These are phyloP conservation scores for Ostrea denselamellosa DNA, from an alignment of 1,140 invertebrate genomes.

Conservation along the genomic window DNA sequence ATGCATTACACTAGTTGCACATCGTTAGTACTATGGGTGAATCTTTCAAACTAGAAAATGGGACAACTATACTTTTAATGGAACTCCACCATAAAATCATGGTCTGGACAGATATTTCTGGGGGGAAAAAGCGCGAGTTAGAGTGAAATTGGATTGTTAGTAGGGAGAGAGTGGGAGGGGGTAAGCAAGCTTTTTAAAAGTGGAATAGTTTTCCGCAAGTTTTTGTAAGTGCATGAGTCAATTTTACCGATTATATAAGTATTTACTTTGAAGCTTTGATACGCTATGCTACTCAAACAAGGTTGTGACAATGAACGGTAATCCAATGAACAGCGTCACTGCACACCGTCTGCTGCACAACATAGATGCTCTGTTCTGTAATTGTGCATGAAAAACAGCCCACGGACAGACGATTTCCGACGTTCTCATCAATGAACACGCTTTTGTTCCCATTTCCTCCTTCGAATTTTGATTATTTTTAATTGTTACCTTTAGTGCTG, in stretches of 20 bases:
- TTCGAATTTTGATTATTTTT: background rate
- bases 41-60: too few species aligned
- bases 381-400: constrained; percentile 24
- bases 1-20: too few species aligned
- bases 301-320: background rate
- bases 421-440: constrained; percentile 14
- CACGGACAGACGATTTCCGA: background rate
- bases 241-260: background rate
- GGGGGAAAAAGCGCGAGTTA: too few species aligned
- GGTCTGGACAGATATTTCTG: too few species aligned
- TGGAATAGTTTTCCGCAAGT: background rate
- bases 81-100: too few species aligned
- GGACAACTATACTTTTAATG: too few species aligned
- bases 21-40: too few species aligned
- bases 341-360: background rate
- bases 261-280: background rate
- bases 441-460: constrained; percentile 12
- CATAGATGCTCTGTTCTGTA: constrained; percentile 14
- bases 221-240: background rate
- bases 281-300: background rate
- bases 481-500: background rate
- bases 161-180: too few species aligned
- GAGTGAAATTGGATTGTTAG: too few species aligned
- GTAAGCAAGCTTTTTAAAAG: too few species aligned
- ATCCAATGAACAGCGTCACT: background rate